Conservation (phyloP, 2,888 invertebrate species). For the Clivina fossor region DNA sequence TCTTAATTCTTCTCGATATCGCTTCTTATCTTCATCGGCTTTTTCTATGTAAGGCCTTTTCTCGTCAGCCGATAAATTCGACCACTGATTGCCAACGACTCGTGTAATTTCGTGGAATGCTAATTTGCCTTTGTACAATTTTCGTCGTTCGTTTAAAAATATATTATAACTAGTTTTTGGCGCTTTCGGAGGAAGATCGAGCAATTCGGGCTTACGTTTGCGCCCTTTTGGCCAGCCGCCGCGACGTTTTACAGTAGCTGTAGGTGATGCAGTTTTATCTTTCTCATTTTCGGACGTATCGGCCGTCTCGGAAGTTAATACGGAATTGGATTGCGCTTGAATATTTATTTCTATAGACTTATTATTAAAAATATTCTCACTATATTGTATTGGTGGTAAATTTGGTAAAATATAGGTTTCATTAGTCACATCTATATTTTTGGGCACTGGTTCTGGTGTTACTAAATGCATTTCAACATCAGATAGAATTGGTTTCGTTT, state of each 20-base stretch:
- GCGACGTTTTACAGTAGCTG: conserved; percentile 50
- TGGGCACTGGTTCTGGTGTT: neutral
- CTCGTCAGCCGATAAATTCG: conserved; percentile 55
- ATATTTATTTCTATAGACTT: neutral
- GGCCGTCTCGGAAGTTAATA: conserved; percentile 14
- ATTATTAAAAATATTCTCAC: neutral
- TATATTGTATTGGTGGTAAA: neutral
- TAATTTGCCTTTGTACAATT: conserved; percentile 57
- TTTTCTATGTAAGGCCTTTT: conserved; percentile 59
- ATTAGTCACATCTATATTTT: neutral
- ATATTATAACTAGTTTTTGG: conserved; percentile 62
- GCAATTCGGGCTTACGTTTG: conserved; percentile 57
- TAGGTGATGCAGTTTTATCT: conserved; percentile 3
- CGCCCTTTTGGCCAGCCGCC: conserved; percentile 65
- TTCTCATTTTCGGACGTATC: conserved; percentile 27
- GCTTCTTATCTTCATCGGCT: conserved; percentile 60
- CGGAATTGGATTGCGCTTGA: conserved; percentile 4
- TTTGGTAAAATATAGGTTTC: no score
- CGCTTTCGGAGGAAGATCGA: conserved; percentile 59
- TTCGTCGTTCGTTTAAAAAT: conserved; percentile 59
- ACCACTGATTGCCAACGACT: conserved; percentile 61
- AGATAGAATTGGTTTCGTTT: conserved; percentile 2
- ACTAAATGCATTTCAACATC: conserved; percentile 26
- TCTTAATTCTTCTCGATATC: conserved; percentile 59
- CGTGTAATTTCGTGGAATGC: conserved; percentile 62